Conservation (phyloP, 2,888 invertebrate species). For the Andrena bicolor region DNA sequence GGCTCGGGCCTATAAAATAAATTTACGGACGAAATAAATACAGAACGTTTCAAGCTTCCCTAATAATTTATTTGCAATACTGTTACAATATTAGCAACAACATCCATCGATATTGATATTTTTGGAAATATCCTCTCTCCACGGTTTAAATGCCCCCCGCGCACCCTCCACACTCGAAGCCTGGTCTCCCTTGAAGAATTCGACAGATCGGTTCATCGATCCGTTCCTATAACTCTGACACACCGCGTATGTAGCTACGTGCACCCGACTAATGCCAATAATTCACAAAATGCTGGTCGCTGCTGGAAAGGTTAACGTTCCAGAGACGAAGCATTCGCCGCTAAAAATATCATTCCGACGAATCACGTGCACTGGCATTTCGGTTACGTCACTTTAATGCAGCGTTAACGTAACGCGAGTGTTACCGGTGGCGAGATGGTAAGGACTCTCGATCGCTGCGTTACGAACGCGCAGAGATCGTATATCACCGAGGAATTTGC, state of each 20-base stretch:
- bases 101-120: no score
- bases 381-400: conserved; percentile 32
- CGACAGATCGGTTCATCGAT: not conserved
- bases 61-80: no score
- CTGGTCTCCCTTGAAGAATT: not conserved
- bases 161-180: no score
- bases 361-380: conserved; percentile 24
- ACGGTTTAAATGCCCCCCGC: no score
- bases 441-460: conserved; percentile 15
- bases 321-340: conserved; percentile 14
- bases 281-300: conserved; percentile 6
- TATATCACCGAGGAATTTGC: conserved; percentile 7
- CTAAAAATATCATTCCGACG: conserved; percentile 41
- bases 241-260: not conserved
- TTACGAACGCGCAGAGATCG: not conserved
- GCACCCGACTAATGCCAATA: conserved; percentile 4
- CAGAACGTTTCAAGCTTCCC: no score
- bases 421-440: not conserved
- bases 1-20: no score
- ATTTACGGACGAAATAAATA: no score
- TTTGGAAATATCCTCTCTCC: no score
- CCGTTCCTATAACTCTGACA: not conserved
- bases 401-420: conserved; percentile 32
- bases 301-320: conserved; percentile 37
- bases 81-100: no score